A percentile compares a stretch with the other conserved stretches of the same genome.
These are phyloP conservation scores for Amyelois transitella DNA, from an alignment of 1,140 invertebrate species.

Conservation along the genomic window DNA sequence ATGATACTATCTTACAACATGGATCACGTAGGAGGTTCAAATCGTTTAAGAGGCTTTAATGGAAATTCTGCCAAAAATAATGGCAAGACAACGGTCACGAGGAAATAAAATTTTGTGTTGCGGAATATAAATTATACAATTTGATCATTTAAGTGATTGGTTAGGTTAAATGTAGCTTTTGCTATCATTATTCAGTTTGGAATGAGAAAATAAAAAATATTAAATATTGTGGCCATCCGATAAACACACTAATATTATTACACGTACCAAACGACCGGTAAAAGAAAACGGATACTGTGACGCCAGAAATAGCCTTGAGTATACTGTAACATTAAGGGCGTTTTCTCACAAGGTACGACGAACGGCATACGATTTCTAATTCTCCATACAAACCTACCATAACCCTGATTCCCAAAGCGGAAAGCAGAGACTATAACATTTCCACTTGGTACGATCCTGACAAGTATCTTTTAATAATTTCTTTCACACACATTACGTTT, in stretches of 20 bases:
- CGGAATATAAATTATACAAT: slow-evolving; percentile 1
- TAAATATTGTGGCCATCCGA: slow-evolving; percentile 12
- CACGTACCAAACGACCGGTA: slow-evolving; percentile 1
- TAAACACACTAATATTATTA: slow-evolving; percentile 9
- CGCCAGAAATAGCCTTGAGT: slow-evolving; percentile 17
- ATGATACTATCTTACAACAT: neutral
- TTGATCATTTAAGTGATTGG: neutral
- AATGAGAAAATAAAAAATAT: neutral
- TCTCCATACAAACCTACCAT: too few species aligned
- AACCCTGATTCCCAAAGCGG: too few species aligned
- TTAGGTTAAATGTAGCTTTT: neutral
- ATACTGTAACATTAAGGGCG: neutral
- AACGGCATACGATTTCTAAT: too few species aligned
- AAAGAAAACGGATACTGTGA: neutral
- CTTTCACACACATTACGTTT: too few species aligned
- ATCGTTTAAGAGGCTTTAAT: neutral
- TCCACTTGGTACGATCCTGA: too few species aligned
- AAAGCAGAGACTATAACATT: too few species aligned
- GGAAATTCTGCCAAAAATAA: neutral
- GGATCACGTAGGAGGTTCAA: neutral
- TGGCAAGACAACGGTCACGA: neutral
- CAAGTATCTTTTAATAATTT: too few species aligned
- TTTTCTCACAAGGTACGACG: neutral
- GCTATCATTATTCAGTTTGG: neutral
- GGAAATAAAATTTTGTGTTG: neutral